Evolutionary conservation across 2,888 invertebrate species (phyloP), one percentile per base, ranked within the genome.

Genomic region (Tenthredo scrophulariae): DNA sequence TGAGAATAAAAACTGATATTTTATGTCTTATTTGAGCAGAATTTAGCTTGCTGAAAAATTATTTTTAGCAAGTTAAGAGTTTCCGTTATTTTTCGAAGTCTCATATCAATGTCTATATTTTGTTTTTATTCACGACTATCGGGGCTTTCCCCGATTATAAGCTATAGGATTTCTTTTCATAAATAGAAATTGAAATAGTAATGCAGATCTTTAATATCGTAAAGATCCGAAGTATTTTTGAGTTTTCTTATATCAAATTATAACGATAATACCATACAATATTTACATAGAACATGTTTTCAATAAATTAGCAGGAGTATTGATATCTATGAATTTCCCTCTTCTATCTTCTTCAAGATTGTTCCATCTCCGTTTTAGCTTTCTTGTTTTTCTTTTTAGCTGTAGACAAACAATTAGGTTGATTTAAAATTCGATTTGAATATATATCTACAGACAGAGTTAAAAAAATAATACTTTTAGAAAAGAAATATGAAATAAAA

Each of bases 341-440:
- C 18, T 37, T 70, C 37, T 15, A 22, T 43, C 43, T 74, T 74
- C 72, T 74, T 74, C 72, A 74, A 26, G 72, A 22, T 43, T 40
- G 18, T 15, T 74, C 22, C 43, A 26, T 6, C 43, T 74, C 72
- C 9, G 72, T 74, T 43, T 74, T 74, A 13, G 9, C 22, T 22
- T 13, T 43, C 10, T n/a, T 43, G 1, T 74, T 74, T 43, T 74
- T 43, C 72, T 74, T 74, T 43, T 74, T 74, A 43, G 43, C 72
- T 74, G 13, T 26, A 43, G 13, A 74, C n/a, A 74, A 18, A 67
- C 6, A 33, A 67, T 22, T 15, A 13, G 15, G 1, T 58, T 1
- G 6, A 58, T 58, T 22, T 22, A n/a, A 58, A 22, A 46, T 46
- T 46, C 3, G 2, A 46, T 46, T 46, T 15, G 13, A 46, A 46